Evolutionary conservation across 2,113 vertebrate species (phyloP).

Genomic region (Corythornis vintsioides): DNA sequence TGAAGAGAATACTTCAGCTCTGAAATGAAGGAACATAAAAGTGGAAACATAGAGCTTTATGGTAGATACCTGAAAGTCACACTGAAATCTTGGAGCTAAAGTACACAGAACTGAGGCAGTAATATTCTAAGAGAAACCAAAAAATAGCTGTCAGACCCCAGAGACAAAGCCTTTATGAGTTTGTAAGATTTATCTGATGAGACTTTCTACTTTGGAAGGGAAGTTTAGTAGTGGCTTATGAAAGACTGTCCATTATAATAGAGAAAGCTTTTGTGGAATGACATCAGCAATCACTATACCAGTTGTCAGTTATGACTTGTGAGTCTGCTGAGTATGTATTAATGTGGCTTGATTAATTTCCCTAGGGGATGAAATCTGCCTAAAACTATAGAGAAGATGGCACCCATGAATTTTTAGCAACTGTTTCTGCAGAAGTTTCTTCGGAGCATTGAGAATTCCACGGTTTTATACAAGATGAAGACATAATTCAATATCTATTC

Average conservation of each 20-base stretch:
- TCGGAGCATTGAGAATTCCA: not conserved
- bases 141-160: constrained; percentile 6
- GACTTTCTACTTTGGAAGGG: constrained; percentile 15
- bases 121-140: constrained; percentile 26
- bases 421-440: constrained; percentile 16
- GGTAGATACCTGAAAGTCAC: constrained; percentile 20
- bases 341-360: constrained; percentile 53
- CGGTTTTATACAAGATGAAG: not conserved
- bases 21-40: constrained; percentile 33
- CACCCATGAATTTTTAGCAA: constrained; percentile 19
- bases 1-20: constrained; percentile 40
- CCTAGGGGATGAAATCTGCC: constrained; percentile 16
- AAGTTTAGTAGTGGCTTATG: constrained; percentile 18
- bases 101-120: not conserved
- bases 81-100: not conserved
- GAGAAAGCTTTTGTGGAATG: constrained; percentile 10
- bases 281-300: not conserved
- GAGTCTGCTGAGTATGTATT: constrained; percentile 36
- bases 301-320: not conserved
- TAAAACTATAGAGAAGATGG: constrained; percentile 24
- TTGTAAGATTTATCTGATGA: constrained; percentile 21
- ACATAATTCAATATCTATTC: not conserved
- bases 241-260: constrained; percentile 28
- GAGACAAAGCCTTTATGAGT: constrained; percentile 40
- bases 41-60: not conserved